A percentile compares a stretch with the other conserved stretches of the same genome.
Conservation (phyloP, 1,140 invertebrate species). For the Drosophila nebulosa region DNA sequence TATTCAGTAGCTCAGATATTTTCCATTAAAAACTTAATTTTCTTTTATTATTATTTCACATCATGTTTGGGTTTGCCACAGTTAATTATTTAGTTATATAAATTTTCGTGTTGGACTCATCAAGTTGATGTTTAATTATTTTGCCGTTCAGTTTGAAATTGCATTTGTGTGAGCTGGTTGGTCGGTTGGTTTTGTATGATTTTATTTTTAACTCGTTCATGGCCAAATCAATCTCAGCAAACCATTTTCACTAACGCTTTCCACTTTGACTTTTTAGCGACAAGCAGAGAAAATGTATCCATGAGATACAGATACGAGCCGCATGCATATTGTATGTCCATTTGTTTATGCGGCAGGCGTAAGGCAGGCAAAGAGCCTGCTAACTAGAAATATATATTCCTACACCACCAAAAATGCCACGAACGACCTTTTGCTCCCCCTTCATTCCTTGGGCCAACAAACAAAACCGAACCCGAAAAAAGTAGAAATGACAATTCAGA, state of each 20-base stretch:
- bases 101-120: slow-evolving; percentile 27
- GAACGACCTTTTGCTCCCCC: no score
- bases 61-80: no score
- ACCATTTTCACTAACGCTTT: slow-evolving; percentile 45
- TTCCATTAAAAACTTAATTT: no score
- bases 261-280: slow-evolving; percentile 56
- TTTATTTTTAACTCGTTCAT: slow-evolving; percentile 30
- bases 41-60: no score
- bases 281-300: not conserved
- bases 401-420: slow-evolving; percentile 11
- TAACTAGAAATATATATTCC: slow-evolving; percentile 41
- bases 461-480: slow-evolving; percentile 26
- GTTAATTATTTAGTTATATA: not conserved
- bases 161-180: not conserved
- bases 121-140: slow-evolving; percentile 66
- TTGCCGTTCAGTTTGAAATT: slow-evolving; percentile 38
- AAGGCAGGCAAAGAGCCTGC: slow-evolving; percentile 22
- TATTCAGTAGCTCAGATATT: no score
- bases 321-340: slow-evolving; percentile 25
- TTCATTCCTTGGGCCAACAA: not conserved
- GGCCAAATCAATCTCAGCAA: slow-evolving; percentile 61
- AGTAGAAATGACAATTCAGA: slow-evolving; percentile 35
- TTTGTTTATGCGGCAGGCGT: not conserved
- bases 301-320: not conserved
- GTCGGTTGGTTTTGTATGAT: slow-evolving; percentile 24